Evolutionary conservation across 2,797 vertebrate genomes (phyloP).

Genomic region (Intellagama lesueurii): DNA sequence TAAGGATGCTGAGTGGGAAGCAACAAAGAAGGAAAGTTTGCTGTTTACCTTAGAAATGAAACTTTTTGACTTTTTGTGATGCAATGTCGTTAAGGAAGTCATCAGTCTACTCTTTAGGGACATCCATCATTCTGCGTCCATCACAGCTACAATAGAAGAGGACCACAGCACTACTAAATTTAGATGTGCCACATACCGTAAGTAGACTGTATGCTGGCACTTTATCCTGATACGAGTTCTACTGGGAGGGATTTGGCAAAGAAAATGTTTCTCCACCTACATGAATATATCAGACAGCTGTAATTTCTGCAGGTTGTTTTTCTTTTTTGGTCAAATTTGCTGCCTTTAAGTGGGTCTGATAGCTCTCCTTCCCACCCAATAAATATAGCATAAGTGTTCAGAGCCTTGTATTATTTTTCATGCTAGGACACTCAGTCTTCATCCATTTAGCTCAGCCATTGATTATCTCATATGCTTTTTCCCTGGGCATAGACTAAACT

Average conservation of each 20-base stretch:
- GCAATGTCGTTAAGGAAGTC: no score
- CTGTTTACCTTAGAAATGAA: no score
- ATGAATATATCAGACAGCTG: slow-evolving; percentile 28
- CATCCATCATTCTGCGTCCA: no score
- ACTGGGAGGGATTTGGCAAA: slow-evolving; percentile 8
- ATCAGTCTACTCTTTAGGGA: no score
- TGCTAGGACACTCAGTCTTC: slow-evolving; percentile 1
- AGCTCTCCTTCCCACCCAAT: neutral
- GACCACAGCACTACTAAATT: neutral
- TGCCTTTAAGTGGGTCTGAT: slow-evolving; percentile 10
- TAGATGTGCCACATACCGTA: no score
- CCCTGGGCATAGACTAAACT: neutral
- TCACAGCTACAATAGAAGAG: no score
- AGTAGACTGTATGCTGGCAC: neutral
- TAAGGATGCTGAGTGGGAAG: no score
- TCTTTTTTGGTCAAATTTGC: neutral
- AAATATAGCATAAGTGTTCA: slow-evolving; percentile 4
- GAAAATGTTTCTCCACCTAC: neutral
- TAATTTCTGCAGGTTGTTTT: slow-evolving; percentile 13
- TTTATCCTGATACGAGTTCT: slow-evolving; percentile 14
- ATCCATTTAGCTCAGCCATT: neutral
- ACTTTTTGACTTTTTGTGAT: no score
- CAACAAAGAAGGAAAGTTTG: no score
- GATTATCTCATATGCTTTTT: neutral
- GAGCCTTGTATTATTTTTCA: slow-evolving; percentile 1